Base-by-base conservation (phyloP, 2,888 invertebrate genomes). In the Phoenoteleia sp. region DNA sequence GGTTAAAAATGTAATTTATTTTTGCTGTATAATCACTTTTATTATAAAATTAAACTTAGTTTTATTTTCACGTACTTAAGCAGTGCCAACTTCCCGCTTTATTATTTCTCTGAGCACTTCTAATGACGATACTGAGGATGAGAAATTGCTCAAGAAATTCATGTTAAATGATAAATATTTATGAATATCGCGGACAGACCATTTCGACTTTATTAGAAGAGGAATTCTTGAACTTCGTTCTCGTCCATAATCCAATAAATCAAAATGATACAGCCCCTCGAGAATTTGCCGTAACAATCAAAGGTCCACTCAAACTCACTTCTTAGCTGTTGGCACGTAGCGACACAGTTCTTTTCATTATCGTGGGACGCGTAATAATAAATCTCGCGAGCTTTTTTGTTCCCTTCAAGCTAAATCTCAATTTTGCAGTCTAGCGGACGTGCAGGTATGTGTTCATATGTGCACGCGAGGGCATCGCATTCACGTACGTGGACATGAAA, bases 301-400 rank as follows among this genome's bases (percentile, higher is more conserved):
- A 29, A 64, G 36, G 39, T 54, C 62, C 74, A 42, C 60, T 72
- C 52, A 15, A 39, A 29, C 19, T 27, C 29, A 21, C 3, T 66
- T 58, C 49, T 49, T 42, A 64, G 62, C 29, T 25, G 47, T 79
- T 54, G 79, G 60, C 62, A 62, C 71, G 79, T 60, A 77, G 47
- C 27, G 66, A 67, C 60, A 62, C 79, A 42, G 54, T 71, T 79
- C 69, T 79, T 80, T 80, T 72, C 80, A 72, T 80, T 72, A 71
- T 9, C 45, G 49, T 21, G 67, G 13, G 25, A 19, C 56, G 49
- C 60, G 71, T 45, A 72, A 80, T 64, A 62, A 71, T 72, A 80
- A 80, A 80, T 80, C 80, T 25, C 66, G 45, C 56, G 23, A 49
- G 45, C 36, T 72, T 80, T 64, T 72, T 80, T 80, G 56, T 39